These are phyloP conservation scores for Arion vulgaris DNA, from an alignment of 1,140 invertebrate species.

Conservation along the genomic window DNA sequence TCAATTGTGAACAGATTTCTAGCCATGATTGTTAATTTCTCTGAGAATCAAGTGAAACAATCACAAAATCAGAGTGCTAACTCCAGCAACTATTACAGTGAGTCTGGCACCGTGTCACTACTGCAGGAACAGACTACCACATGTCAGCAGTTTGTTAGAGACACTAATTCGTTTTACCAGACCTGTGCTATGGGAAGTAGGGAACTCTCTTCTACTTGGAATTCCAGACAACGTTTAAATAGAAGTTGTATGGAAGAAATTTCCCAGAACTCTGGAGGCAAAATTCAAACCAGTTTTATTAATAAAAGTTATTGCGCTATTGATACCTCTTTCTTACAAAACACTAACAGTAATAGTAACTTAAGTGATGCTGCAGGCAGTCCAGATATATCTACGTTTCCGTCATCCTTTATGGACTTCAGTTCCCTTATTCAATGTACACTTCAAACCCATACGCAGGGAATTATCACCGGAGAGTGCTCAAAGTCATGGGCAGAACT, in stretches of 20 bases:
- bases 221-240: constrained; percentile 1
- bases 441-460: not conserved
- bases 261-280: not conserved
- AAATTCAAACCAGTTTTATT: not conserved
- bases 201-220: not conserved
- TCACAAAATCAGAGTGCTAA: not conserved
- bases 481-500: not conserved
- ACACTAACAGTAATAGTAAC: not conserved
- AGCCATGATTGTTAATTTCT: not conserved
- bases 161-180: not conserved
- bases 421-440: constrained; percentile 2
- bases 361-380: not conserved
- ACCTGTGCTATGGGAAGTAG: not conserved
- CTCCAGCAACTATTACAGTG: not conserved
- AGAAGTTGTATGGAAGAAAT: constrained; percentile 9
- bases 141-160: not conserved
- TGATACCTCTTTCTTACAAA: not conserved
- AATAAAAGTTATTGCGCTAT: not conserved
- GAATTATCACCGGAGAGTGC: not conserved
- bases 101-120: not conserved
- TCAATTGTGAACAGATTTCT: not conserved
- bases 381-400: constrained; percentile 21
- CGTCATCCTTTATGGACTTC: constrained; percentile 20
- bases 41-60: not conserved
- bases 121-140: not conserved